Conservation (phyloP, 2,888 invertebrate genomes). For the Pristionchus japonicus region DNA sequence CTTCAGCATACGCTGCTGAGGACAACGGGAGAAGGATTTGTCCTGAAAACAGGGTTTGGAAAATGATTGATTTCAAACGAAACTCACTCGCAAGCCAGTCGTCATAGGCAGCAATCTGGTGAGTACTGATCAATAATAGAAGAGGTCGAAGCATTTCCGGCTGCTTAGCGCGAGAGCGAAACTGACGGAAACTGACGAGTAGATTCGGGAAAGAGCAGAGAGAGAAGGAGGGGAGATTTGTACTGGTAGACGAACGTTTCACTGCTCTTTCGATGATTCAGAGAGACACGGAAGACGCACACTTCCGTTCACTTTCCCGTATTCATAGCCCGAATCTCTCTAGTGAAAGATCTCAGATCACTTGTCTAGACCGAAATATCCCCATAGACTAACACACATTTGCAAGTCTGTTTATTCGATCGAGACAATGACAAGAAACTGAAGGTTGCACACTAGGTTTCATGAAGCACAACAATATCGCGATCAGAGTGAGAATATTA, state of each 20-base stretch:
- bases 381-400: neutral
- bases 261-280: neutral
- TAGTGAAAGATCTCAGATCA: neutral
- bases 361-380: neutral
- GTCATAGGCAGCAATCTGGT: neutral
- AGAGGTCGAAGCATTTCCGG: neutral
- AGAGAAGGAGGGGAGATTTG: neutral
- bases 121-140: neutral
- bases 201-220: neutral
- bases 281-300: neutral
- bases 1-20: neutral
- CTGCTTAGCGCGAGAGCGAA: neutral
- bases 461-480: neutral
- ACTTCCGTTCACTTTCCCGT: neutral
- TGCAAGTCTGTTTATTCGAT: neutral
- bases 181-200: neutral
- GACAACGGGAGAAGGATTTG: neutral
- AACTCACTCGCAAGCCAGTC: neutral
- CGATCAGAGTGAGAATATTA: too few relatives aligned
- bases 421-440: neutral
- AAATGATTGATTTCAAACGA: neutral
- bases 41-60: too few relatives aligned
- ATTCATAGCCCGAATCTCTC: neutral
- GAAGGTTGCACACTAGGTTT: too few relatives aligned
- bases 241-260: neutral